Base-by-base conservation (phyloP, 2,113 vertebrate species). In the Pipa parva region DNA sequence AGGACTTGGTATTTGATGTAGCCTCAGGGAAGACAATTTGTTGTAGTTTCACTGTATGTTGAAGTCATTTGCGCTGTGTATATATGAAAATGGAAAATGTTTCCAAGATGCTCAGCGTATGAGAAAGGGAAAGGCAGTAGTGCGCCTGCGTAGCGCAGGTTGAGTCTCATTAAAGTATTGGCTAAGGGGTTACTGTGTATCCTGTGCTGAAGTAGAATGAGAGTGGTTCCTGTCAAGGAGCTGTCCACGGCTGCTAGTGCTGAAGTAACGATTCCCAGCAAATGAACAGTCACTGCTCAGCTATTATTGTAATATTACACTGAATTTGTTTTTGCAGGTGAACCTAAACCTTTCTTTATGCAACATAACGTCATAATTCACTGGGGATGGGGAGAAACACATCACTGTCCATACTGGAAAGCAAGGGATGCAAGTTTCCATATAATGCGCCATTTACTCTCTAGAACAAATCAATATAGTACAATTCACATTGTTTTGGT, bases 201-300 rank as follows among this genome's bases (percentile, higher is more conserved):
- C n/a, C n/a, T n/a, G n/a, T n/a, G n/a, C n/a, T n/a, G n/a, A n/a
- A n/a, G n/a, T n/a, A n/a, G n/a, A n/a, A n/a, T n/a, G n/a, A n/a
- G n/a, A n/a, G n/a, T n/a, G n/a, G n/a, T n/a, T n/a, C n/a, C n/a
- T n/a, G n/a, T n/a, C n/a, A n/a, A 25, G 37, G 63, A 65, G 63
- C 63, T 65, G 63, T 56, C 63, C 52, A 57, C 39, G 17, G 51
- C 29, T 48, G 55, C 54, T 33, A 29, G 64, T 59, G 64, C 64
- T 67, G 64, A 45, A 50, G 13, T 50, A 46, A 67, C 37, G 42
- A 64, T 24, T 17, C 36, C 36, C 63, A 64, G 33, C 45, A 33
- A 64, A 64, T 55, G 51, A 24, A 25, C 51, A 27, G 50, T 28
- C 15, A 36, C 33, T 36, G 1, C 15, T 9, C 33, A 36, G 33